Conservation (phyloP, 2,113 vertebrate species). For the Sisor rabdophorus region DNA sequence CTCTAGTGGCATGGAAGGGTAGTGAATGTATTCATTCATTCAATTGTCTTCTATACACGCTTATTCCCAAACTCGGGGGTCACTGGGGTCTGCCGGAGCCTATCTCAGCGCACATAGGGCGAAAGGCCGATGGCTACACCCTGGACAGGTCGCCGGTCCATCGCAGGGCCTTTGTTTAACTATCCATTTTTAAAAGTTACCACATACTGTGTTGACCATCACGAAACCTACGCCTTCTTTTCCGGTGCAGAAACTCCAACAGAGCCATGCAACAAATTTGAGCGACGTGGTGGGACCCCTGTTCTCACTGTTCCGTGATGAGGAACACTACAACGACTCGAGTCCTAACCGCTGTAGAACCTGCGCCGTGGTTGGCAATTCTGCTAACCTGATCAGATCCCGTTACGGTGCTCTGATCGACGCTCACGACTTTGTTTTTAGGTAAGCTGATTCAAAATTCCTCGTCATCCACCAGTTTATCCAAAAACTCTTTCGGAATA, state of each 20-base stretch:
- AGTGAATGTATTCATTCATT: no score
- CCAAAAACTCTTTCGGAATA: no score
- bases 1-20: no score
- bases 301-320: conserved; percentile 76
- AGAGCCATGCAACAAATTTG: conserved; percentile 68
- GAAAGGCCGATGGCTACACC: no score
- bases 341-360: conserved; percentile 71
- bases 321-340: conserved; percentile 67
- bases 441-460: conserved; percentile 61
- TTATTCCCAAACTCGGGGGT: no score
- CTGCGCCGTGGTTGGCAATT: conserved; percentile 90
- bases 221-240: background rate
- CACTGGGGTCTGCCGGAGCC: no score
- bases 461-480: no score
- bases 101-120: no score
- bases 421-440: conserved; percentile 79
- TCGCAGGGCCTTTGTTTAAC: no score
- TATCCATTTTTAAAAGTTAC: no score
- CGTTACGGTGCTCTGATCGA: conserved; percentile 81
- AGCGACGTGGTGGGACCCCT: conserved; percentile 73
- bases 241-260: conserved; percentile 71
- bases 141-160: no score
- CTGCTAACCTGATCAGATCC: conserved; percentile 86
- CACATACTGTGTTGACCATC: background rate
- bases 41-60: no score